Base-by-base conservation (phyloP, 2,888 invertebrate species). In the Idaea straminata region DNA sequence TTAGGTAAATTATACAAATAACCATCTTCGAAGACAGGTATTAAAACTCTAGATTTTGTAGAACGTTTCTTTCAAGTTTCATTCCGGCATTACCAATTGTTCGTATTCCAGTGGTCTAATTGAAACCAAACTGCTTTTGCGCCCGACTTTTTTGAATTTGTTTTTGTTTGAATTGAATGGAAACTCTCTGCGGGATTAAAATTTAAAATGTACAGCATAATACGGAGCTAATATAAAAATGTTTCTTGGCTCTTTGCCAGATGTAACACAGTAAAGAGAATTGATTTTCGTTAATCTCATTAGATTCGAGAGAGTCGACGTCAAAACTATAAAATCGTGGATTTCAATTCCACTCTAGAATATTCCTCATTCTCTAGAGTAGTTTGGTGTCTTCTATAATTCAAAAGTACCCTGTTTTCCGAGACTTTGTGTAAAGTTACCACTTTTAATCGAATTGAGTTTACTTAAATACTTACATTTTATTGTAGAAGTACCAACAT, bases 111-210 rank as follows among this genome's bases (percentile, higher is more conserved):
- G 62, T 62, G 68, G 67, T 68, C 71, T 73, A 71, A 73, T 74
- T 72, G 74, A 71, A 74, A 73, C 66, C 64, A 67, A 67, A 68
- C 69, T 69, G 66, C 72, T 67, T 69, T 71, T 70, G 72, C 69
- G 62, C 69, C 65, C 38, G 62, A 64, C 62, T 68, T 71, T 71
- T 69, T 69, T 64, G 57, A 61, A 66, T 68, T 64, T 70, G 66
- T 66, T 69, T 70, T 61, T 64, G 35, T 61, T 62, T 59, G 57
- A 63, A 64, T 59, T 57, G 62, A 67, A 64, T 47, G 47, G 47
- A 47, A 47, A 10, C 47, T 47, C 47, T 69, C 66, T 66, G 67
- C 67, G 65, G 61, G 68, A 69, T 69, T 69, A 68, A 65, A 71
- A 69, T 69, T 69, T 69, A 36, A 66, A 69, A 72, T 69, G 64